phyloP scores from a whole-genome alignment of 2,888 invertebrate species.

The Parapristionchus giblindavisi region DNA sequence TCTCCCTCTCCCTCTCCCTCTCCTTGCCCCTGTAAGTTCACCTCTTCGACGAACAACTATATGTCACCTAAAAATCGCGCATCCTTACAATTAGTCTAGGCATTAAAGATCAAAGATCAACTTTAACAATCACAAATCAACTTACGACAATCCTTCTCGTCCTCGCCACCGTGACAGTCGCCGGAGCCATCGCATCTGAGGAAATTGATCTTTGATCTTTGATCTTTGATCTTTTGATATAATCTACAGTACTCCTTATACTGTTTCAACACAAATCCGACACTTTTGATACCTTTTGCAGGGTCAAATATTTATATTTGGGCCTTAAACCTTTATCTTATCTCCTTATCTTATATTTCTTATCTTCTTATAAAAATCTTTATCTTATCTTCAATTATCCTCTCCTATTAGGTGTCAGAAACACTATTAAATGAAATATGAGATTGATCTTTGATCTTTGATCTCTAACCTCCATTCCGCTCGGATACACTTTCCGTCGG shows the following conservation, averaged over 20 bases:
- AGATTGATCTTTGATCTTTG: no score
- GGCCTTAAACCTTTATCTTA: no score
- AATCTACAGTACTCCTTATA: neutral
- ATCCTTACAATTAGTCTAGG: no score
- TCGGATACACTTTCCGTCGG: constrained; percentile 88
- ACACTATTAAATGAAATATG: constrained; percentile 1
- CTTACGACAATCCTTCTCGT: constrained; percentile 68
- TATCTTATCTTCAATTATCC: no score
- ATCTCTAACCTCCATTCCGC: constrained; percentile 56
- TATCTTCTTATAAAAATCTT: no score
- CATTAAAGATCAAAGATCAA: constrained; percentile 19
- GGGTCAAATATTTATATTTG: no score
- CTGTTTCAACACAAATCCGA: constrained; percentile 10
- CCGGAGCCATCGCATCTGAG: constrained; percentile 65
- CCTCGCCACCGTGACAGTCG: constrained; percentile 78
- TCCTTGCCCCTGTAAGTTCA: no score
- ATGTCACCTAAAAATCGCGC: no score
- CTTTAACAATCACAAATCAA: constrained; percentile 29
- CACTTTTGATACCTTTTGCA: neutral
- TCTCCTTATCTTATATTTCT: no score
- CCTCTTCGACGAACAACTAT: no score
- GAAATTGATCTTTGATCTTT: neutral
- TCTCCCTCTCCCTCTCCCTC: no score
- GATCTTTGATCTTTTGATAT: neutral
- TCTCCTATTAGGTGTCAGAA: neutral